phyloP scores from a whole-genome alignment of 2,113 vertebrate species.

The Cyanoderma ruficeps region DNA sequence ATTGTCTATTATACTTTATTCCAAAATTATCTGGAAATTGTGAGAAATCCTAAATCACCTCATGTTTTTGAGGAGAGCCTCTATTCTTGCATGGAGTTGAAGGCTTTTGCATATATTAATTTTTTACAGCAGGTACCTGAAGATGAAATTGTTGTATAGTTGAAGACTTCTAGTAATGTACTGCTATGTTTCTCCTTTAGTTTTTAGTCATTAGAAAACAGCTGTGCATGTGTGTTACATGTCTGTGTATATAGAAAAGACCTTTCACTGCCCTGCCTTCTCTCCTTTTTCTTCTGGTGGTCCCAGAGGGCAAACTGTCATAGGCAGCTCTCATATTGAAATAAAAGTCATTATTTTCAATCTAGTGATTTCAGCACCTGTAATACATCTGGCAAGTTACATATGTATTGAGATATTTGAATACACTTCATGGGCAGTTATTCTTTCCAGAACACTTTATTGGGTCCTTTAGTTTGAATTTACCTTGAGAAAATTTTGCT shows the following conservation, averaged over 20 bases:
- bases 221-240: neutral
- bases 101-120: neutral
- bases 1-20: neutral
- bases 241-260: neutral
- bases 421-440: neutral
- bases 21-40: neutral
- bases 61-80: neutral
- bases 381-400: neutral
- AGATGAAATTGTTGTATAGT: neutral
- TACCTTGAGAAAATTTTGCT: neutral
- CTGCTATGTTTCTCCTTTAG: neutral
- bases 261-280: neutral
- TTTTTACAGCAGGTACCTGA: neutral
- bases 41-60: neutral
- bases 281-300: neutral
- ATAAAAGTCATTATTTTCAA: neutral
- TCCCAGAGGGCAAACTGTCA: neutral
- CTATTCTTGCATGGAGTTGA: neutral
- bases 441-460: neutral
- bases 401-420: neutral
- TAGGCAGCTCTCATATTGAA: neutral
- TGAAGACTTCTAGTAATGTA: neutral
- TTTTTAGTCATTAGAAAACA: neutral
- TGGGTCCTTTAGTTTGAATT: neutral
- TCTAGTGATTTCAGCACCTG: neutral